These are phyloP conservation scores for Tragelaphus oryx DNA, from an alignment of 2,797 vertebrate genomes.

Conservation along the genomic window DNA sequence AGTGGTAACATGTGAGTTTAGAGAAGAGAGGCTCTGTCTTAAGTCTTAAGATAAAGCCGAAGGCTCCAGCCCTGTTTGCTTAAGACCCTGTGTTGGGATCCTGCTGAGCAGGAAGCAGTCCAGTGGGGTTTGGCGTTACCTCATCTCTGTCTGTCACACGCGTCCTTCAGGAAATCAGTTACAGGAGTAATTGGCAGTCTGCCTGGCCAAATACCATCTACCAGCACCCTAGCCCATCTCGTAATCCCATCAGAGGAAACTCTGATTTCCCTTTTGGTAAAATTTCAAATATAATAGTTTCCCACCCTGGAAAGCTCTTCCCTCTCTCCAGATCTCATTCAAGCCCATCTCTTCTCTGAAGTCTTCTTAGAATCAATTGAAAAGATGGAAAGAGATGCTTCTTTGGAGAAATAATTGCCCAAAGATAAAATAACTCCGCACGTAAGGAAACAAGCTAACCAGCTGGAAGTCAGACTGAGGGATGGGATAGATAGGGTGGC, in stretches of 20 bases:
- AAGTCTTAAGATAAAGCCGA: background rate
- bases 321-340: background rate
- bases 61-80: background rate
- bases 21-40: background rate
- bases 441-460: background rate
- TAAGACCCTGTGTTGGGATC: background rate
- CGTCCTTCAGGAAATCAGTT: background rate
- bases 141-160: background rate
- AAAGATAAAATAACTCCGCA: background rate
- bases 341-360: background rate
- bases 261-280: background rate
- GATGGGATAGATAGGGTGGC: background rate
- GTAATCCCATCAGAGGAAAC: background rate
- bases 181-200: background rate
- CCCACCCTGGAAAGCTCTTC: background rate
- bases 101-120: background rate
- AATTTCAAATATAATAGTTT: background rate
- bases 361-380: background rate
- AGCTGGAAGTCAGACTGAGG: background rate
- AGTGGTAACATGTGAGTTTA: background rate
- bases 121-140: background rate
- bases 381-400: background rate
- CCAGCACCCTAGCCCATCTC: background rate
- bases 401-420: background rate
- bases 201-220: background rate